phyloP scores from a whole-genome alignment of 2,113 vertebrate genomes.

The Willisornis vidua region DNA sequence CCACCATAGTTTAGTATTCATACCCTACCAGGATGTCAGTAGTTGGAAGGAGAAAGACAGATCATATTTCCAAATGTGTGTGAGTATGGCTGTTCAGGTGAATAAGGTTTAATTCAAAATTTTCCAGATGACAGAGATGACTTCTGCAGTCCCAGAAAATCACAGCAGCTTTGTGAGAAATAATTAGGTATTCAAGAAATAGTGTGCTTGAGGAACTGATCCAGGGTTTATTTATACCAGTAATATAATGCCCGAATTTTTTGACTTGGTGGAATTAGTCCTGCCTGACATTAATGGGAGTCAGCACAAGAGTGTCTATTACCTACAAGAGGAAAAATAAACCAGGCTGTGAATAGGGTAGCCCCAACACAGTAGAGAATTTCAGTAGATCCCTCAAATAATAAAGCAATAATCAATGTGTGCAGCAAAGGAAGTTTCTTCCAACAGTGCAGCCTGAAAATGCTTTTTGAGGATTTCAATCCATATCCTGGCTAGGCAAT shows the following conservation, averaged over 20 bases:
- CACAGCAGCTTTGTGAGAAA: not conserved
- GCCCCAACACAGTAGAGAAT: not conserved
- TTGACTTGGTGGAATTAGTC: not conserved
- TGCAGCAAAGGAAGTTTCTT: not conserved
- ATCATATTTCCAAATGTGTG: not conserved
- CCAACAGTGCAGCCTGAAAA: not conserved
- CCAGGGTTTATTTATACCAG: not conserved
- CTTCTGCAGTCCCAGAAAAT: not conserved
- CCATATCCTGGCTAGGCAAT: not conserved
- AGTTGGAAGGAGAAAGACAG: not conserved
- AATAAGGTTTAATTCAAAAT: not conserved
- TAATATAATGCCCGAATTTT: not conserved
- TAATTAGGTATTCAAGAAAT: not conserved
- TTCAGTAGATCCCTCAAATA: not conserved
- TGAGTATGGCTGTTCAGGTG: not conserved
- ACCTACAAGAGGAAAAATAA: not conserved
- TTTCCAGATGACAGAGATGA: not conserved
- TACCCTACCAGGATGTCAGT: not conserved
- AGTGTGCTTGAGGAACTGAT: not conserved
- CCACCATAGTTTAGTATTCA: not conserved
- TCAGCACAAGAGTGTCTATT: not conserved
- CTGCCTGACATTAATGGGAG: not conserved
- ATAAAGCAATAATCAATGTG: not conserved
- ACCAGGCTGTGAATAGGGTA: not conserved
- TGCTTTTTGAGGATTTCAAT: not conserved